Base-by-base conservation (phyloP, 2,113 vertebrate genomes). In the Odocoileus hemionus region DNA sequence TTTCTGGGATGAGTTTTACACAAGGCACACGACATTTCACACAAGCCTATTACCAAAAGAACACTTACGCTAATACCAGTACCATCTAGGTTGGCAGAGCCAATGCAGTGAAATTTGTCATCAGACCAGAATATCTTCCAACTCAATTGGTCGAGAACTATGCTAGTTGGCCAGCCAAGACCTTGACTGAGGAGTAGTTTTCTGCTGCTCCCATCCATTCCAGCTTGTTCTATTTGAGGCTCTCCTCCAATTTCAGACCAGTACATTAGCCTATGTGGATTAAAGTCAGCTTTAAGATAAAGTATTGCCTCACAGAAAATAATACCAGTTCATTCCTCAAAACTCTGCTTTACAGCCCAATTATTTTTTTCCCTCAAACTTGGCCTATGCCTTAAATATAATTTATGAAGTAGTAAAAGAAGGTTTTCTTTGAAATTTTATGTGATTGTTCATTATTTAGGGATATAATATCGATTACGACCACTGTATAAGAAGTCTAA, bases 51-150 rank as follows among this genome's bases (percentile, higher is more conserved):
- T 43, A 82, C 36, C 85, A 60, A 88, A 92, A 78, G 47, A 7
- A 4, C 85, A 89, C 95, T 78, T 97, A 99, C 99, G 98, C 98
- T 99, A 45, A 99, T 83, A 8, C 97, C 55, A 3, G 98, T 98
- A 70, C 99, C 99, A 64, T 99, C 99, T 93, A 99, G 98, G 70
- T 85, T 98, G 8, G 98, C 99, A 21, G 99, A 99, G 57, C 99
- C 99, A 0, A 99, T 98, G 67, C 98, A 99, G 87, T 98, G 98
- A 95, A 99, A 97, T 96, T 99, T 99, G 95, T 99, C 99, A 82
- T 99, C 99, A 0, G 99, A 98, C 99, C 99, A 99, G 98, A 99
- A 99, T 93, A 99, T 98, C 95, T 98, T 98, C 98, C 98, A 98
- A n/a, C 98, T 98, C 78, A 99, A 80, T 9, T 98, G 96, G 98